Evolutionary conservation across 2,797 vertebrate species (phyloP).

Genomic region (Rhabdomys pumilio): DNA sequence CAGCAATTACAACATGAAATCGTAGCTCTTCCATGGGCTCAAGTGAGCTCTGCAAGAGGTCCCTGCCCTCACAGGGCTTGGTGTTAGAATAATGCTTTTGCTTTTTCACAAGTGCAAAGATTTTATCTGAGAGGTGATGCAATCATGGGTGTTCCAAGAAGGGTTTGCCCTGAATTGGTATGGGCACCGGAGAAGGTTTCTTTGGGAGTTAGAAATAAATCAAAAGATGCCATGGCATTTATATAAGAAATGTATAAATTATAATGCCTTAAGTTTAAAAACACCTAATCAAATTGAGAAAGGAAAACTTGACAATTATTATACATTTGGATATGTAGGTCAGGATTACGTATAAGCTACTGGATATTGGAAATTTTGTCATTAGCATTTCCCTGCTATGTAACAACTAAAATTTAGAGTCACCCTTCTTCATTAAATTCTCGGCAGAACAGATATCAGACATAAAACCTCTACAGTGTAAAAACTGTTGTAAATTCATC

Average conservation of each 20-base stretch:
- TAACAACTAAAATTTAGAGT: slow-evolving; percentile 51
- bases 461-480: neutral
- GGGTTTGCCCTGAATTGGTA: neutral
- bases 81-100: neutral
- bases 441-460: neutral
- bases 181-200: neutral
- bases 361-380: slow-evolving; percentile 57
- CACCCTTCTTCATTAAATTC: neutral
- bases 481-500: neutral
- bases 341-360: slow-evolving; percentile 59
- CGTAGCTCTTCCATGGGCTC: neutral
- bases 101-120: neutral
- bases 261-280: slow-evolving; percentile 59
- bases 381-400: slow-evolving; percentile 67
- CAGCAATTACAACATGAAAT: fast-evolving
- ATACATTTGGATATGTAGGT: slow-evolving; percentile 39
- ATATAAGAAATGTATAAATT: neutral
- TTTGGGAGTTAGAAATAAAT: neutral
- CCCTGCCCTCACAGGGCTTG: neutral
- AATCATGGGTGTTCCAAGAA: neutral
- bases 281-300: slow-evolving; percentile 47
- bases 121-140: neutral
- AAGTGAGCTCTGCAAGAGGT: neutral
- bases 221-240: too few relatives aligned
- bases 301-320: slow-evolving; percentile 65